Conservation (phyloP, 1,140 invertebrate genomes). For the Trachelipus rathkii region DNA sequence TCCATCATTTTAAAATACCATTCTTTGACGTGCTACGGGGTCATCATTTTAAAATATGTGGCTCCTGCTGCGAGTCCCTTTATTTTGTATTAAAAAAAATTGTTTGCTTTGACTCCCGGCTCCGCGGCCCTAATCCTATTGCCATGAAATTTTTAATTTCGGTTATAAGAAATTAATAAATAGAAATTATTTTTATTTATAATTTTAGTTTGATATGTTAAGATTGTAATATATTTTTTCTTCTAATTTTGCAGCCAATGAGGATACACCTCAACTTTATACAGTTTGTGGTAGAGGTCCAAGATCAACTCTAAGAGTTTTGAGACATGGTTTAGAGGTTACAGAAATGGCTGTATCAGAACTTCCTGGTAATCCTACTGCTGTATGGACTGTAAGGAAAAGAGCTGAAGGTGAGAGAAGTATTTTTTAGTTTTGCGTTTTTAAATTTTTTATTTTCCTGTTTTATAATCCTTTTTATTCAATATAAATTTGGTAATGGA, state of each 20-base stretch:
- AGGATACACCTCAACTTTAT: slow-evolving; percentile 98
- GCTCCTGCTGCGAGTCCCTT: no score
- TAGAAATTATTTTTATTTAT: neutral
- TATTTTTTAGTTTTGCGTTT: no score
- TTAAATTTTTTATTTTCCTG: no score
- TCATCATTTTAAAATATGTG: no score
- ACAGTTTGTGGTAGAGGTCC: slow-evolving; percentile 92
- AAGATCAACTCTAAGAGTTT: slow-evolving; percentile 82
- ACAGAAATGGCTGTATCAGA: slow-evolving; percentile 99
- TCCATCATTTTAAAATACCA: no score
- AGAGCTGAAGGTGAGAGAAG: slow-evolving; percentile 79
- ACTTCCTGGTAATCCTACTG: slow-evolving; percentile 96
- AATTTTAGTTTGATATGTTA: neutral
- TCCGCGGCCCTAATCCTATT: no score
- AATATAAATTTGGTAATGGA: no score
- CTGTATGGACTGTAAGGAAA: slow-evolving; percentile 98
- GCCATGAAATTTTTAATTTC: neutral
- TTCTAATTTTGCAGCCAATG: slow-evolving; percentile 86
- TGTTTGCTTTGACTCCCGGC: no score
- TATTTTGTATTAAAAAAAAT: no score
- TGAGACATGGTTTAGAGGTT: slow-evolving; percentile 94
- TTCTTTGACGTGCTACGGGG: no score
- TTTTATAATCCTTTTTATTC: no score
- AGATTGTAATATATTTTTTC: neutral
- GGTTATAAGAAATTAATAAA: neutral